Conservation (phyloP, 1,140 invertebrate species). For the Harlomillsia oculata region DNA sequence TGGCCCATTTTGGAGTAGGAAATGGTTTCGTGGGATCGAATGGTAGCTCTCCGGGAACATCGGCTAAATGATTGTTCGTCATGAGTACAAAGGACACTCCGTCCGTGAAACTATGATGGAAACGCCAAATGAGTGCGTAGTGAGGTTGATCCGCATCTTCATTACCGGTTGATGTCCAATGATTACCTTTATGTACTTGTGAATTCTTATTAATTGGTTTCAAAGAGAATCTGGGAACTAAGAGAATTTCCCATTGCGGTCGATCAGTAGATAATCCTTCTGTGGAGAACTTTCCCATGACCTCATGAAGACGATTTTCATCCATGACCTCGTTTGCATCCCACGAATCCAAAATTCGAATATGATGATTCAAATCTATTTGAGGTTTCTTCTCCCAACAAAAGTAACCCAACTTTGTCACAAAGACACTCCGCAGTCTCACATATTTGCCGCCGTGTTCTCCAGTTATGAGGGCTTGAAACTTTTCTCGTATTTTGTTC, state of each 20-base stretch:
- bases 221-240: slow-evolving; percentile 18
- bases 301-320: slow-evolving; percentile 5
- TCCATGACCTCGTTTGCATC: slow-evolving; percentile 3
- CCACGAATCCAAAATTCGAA: slow-evolving; percentile 11
- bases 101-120: slow-evolving; percentile 21
- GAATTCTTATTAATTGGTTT: too few relatives aligned
- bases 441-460: slow-evolving; percentile 8
- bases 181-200: too few relatives aligned
- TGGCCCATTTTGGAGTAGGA: slow-evolving; percentile 1
- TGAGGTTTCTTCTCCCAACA: slow-evolving; percentile 18
- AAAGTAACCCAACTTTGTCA: slow-evolving; percentile 16
- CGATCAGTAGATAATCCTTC: not conserved
- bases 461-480: not conserved
- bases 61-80: slow-evolving; percentile 18
- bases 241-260: slow-evolving; percentile 25
- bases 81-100: slow-evolving; percentile 20
- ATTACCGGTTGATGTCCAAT: not conserved
- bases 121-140: slow-evolving; percentile 18
- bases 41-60: slow-evolving; percentile 11
- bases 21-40: slow-evolving; percentile 20
- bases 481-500: not conserved
- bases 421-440: slow-evolving; percentile 3
- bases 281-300: slow-evolving; percentile 5
- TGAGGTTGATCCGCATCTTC: not conserved
- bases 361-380: slow-evolving; percentile 17